Evolutionary conservation across 2,113 vertebrate species (phyloP).

Genomic region (Verasper variegatus): DNA sequence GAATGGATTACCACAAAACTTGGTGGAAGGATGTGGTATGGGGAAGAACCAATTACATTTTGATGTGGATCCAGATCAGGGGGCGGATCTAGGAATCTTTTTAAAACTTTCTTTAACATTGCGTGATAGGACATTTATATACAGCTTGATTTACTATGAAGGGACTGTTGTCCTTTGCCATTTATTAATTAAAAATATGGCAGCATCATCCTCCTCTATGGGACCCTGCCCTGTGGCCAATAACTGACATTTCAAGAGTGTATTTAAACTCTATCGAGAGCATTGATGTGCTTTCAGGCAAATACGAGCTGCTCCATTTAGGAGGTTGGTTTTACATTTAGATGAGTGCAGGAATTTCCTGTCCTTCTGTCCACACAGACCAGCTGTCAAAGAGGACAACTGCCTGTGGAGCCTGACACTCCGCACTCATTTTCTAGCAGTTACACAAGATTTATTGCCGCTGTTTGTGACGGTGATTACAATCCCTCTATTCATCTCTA

Average conservation of each 20-base stretch:
- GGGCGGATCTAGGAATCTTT: background rate
- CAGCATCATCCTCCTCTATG: background rate
- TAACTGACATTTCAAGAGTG: constrained; percentile 12
- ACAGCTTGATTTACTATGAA: too few species aligned
- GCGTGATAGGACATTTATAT: too few species aligned
- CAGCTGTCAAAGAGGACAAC: constrained; percentile 74
- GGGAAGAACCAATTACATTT: background rate
- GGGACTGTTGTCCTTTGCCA: background rate
- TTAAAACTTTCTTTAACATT: background rate
- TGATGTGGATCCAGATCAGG: background rate
- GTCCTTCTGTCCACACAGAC: background rate
- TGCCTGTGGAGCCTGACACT: constrained; percentile 60
- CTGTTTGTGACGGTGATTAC: constrained; percentile 52
- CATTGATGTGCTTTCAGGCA: constrained; percentile 38
- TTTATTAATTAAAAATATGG: background rate
- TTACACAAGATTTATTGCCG: constrained; percentile 49
- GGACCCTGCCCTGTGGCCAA: background rate
- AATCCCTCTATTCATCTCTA: constrained; percentile 73
- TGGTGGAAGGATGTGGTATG: background rate
- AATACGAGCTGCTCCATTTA: constrained; percentile 8
- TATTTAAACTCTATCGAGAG: constrained; percentile 8
- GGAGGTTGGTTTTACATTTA: constrained; percentile 3
- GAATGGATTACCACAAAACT: background rate
- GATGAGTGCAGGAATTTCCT: constrained; percentile 23
- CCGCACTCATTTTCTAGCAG: constrained; percentile 34